Base-by-base conservation (phyloP, 2,797 vertebrate genomes). In the Manis crassicaudata region DNA sequence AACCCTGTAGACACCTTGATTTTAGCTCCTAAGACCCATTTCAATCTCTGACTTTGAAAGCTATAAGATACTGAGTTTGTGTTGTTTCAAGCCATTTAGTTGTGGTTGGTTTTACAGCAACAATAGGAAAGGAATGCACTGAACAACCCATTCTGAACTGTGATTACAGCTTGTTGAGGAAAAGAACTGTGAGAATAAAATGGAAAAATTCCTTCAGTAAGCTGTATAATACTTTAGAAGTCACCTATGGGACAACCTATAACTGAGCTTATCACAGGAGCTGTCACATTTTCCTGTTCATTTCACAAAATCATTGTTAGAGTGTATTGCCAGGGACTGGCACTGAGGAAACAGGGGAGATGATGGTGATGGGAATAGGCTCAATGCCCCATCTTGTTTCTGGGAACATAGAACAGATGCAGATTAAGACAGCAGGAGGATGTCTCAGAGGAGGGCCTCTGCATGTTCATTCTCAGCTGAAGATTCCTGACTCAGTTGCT, bases 231-330 rank as follows among this genome's bases (percentile, higher is more conserved):
- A 43, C 23, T 52, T 81, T 54, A 77, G 83, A 70, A 81, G 58
- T n/a, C 12, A 35, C 14, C 35, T n/a, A 56, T 52, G 52, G 62
- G 46, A 87, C 12, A 73, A 50, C 10, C 81, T 58, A 20, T 89
- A 70, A 58, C 17, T 52, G 25, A 92, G 86, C 17, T 68, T 86
- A 52, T 76, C 20, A 50, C 17, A 72, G 56, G 37, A 79, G 27
- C 29, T 46, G 23, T 70, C 94, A 86, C 43, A 72, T 52, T 93
- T 88, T 63, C 29, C 52, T 81, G 81, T 67, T 94, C 37, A 80
- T 73, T 54, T 70, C 90, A 76, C 18, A 29, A 80, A 86, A 56
- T 46, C 46, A 46, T 32, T 77, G 23, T 63, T 73, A 58, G 58
- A 62, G 5, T 73, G 9, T 35, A 63, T 35, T 60, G 58, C 27